Percentiles rank a stretch among this genome's conserved stretches.
Evolutionary conservation across 37 sponge, comb jelly and placozoan species (phyloP).

Genomic region (Crambe crambe): DNA sequence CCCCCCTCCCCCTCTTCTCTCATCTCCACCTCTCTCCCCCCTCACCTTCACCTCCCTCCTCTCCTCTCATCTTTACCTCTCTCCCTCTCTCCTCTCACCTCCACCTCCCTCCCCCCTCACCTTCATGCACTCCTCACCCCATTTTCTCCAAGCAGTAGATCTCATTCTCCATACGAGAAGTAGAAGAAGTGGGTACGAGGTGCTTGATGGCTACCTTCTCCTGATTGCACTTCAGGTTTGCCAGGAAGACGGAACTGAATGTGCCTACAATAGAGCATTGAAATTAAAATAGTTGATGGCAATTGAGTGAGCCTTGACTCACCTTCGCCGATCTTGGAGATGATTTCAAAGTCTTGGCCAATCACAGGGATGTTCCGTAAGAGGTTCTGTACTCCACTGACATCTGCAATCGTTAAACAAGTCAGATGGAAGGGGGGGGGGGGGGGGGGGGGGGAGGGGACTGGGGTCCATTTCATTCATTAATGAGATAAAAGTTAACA

Average conservation of each 20-base stretch:
- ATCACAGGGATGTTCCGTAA: constrained; percentile 57
- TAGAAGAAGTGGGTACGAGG: constrained; percentile 87
- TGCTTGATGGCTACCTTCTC: constrained; percentile 87
- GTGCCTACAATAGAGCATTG: constrained; percentile 61
- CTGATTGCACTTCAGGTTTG: constrained; percentile 37
- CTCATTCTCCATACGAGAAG: constrained; percentile 89
- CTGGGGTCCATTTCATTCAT: too few species aligned
- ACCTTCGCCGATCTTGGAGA: constrained; percentile 83
- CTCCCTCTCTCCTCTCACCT: too few species aligned
- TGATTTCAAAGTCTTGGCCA: constrained; percentile 52
- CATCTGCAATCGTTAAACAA: too few species aligned
- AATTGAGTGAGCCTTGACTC: background rate
- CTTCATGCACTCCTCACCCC: constrained; percentile 44
- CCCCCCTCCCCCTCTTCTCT: too few species aligned
- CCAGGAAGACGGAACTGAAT: constrained; percentile 90
- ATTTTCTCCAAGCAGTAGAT: constrained; percentile 75
- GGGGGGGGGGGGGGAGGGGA: too few species aligned
- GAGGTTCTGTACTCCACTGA: constrained; percentile 1
- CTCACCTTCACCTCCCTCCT: too few species aligned
- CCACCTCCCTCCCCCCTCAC: background rate
- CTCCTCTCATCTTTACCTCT: too few species aligned
- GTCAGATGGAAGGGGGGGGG: too few species aligned
- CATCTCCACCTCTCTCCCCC: too few species aligned
- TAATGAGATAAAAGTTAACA: too few species aligned
- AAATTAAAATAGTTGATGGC: background rate